These are phyloP conservation scores for Syndactyla subalaris DNA, from an alignment of 2,797 vertebrate species.

Conservation along the genomic window DNA sequence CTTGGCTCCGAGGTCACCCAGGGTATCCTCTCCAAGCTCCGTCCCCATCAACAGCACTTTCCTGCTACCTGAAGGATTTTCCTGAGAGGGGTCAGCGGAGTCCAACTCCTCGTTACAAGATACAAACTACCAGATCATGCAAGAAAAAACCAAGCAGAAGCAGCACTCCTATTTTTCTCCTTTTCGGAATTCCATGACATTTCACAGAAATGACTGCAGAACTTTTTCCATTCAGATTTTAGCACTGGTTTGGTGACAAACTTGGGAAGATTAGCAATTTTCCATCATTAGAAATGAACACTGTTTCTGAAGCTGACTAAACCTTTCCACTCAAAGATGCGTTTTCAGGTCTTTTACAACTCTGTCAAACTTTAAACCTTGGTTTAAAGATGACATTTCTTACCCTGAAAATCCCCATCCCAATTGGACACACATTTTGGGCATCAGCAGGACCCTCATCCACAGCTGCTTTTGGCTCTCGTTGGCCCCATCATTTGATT, in stretches of 20 bases:
- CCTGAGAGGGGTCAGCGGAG: background rate
- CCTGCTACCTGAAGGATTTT: slow-evolving; percentile 18
- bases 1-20: background rate
- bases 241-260: slow-evolving; percentile 55
- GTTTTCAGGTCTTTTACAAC: slow-evolving; percentile 26
- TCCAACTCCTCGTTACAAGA: background rate
- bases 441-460: background rate
- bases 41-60: background rate
- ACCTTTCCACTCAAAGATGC: slow-evolving; percentile 35
- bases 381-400: background rate
- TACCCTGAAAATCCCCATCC: background rate
- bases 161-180: background rate
- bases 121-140: background rate
- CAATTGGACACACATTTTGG: background rate
- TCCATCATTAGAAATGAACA: slow-evolving; percentile 35
- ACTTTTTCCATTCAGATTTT: slow-evolving; percentile 58
- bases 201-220: slow-evolving; percentile 57
- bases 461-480: background rate
- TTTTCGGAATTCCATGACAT: slow-evolving; percentile 27
- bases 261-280: slow-evolving; percentile 60
- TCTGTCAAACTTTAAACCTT: background rate
- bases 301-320: slow-evolving; percentile 34
- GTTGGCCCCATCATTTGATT: background rate
- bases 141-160: background rate
- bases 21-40: background rate